Conservation (phyloP, 2,113 vertebrate genomes). For the Aramus guarauna region DNA sequence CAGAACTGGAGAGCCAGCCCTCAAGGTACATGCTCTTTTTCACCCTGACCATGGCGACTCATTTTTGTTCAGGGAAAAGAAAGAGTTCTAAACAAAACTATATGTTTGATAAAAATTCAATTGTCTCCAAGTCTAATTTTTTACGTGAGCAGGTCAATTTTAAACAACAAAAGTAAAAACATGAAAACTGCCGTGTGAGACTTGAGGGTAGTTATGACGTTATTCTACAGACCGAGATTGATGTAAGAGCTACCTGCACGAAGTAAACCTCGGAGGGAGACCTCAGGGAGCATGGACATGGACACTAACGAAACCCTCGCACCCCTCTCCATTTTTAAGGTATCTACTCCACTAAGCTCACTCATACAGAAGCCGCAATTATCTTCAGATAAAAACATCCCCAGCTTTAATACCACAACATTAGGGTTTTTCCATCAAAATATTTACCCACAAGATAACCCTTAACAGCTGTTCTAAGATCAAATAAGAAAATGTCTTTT, state of each 20-base stretch:
- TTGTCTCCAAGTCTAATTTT: not conserved
- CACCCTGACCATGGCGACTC: not conserved
- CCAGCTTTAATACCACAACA: not conserved
- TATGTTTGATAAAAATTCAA: not conserved
- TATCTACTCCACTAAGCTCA: not conserved
- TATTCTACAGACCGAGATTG: not conserved
- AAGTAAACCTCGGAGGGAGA: not conserved
- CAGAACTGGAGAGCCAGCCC: not conserved
- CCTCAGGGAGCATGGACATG: fast-evolving
- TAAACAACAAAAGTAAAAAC: not conserved
- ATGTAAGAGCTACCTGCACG: not conserved
- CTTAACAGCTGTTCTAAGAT: not conserved
- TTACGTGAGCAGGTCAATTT: not conserved
- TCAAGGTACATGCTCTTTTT: not conserved
- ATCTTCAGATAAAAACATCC: not conserved
- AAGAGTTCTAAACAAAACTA: not conserved
- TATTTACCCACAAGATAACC: not conserved
- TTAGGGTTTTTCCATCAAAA: not conserved
- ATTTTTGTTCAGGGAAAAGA: not conserved
- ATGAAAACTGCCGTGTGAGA: not conserved
- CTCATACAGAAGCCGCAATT: too few species aligned
- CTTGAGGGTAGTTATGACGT: not conserved
- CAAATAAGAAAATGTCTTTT: not conserved
- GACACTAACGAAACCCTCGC: fast-evolving
- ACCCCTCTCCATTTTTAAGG: not conserved